A percentile compares a stretch with the other conserved stretches of the same genome.
phyloP scores from a whole-genome alignment of 35 echinoderm and acorn worm species.

The Chiridota heheva region DNA sequence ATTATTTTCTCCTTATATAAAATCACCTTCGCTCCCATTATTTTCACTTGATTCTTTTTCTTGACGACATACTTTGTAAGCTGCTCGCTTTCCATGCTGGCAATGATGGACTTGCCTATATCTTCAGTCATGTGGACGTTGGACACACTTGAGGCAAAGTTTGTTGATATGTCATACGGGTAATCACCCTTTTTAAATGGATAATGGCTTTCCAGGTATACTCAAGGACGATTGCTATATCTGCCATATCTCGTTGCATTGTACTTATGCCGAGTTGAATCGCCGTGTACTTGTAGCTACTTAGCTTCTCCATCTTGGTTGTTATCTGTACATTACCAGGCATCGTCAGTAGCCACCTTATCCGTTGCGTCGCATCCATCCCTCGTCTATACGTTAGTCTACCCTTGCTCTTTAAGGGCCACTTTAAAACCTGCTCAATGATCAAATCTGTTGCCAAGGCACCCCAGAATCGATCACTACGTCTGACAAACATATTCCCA shows the following conservation, averaged over 20 bases:
- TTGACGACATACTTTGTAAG: not conserved
- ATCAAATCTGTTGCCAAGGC: conserved; percentile 22
- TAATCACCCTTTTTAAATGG: conserved; percentile 5
- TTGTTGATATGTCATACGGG: conserved; percentile 27
- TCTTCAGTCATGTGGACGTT: conserved; percentile 21
- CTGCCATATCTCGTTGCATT: not conserved
- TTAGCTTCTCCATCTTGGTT: conserved; percentile 13
- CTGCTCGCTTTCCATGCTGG: not conserved
- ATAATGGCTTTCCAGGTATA: conserved; percentile 24
- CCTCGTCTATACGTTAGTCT: conserved; percentile 26
- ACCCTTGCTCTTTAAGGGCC: conserved; percentile 18
- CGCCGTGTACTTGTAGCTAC: not conserved
- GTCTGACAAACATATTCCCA: not conserved
- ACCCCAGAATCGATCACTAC: conserved; percentile 31
- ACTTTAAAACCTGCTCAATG: conserved; percentile 43
- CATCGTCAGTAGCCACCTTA: too few species aligned
- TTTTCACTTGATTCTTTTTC: conserved; percentile 15
- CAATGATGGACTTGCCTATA: not conserved
- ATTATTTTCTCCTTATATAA: not conserved
- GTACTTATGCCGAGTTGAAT: not conserved
- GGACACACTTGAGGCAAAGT: not conserved
- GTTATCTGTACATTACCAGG: not conserved
- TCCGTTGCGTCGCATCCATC: too few species aligned
- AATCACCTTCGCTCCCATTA: conserved; percentile 22
- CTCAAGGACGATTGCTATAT: conserved; percentile 2